These are phyloP conservation scores for Nothura maculosa DNA, from an alignment of 2,797 vertebrate species.

Conservation along the genomic window DNA sequence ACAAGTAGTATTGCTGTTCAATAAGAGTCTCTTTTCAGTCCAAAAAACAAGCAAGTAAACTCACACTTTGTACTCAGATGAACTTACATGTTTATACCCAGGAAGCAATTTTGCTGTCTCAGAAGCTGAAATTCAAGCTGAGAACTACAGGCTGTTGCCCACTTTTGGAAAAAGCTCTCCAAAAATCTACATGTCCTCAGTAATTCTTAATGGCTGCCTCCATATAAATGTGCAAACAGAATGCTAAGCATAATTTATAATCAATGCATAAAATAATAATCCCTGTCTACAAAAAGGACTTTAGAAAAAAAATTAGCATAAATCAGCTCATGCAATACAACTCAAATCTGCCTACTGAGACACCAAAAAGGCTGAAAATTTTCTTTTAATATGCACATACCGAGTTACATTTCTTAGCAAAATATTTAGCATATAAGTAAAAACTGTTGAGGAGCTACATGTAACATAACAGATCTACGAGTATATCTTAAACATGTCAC, in stretches of 20 bases:
- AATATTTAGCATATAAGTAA: background rate
- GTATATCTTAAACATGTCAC: background rate
- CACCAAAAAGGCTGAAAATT: background rate
- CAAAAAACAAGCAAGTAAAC: background rate
- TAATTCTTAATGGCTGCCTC: background rate
- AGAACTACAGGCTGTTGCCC: background rate
- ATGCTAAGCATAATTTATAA: background rate
- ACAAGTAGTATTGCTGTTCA: background rate
- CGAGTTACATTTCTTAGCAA: background rate
- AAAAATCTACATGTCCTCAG: background rate
- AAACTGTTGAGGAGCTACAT: background rate
- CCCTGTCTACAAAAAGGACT: background rate
- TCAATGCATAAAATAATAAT: background rate
- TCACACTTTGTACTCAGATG: accelerated
- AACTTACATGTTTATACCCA: background rate
- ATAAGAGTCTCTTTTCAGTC: background rate
- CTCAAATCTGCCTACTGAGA: background rate
- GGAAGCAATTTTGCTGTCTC: background rate
- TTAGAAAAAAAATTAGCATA: background rate
- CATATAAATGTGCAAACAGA: background rate
- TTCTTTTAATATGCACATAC: background rate
- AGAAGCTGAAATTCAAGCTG: background rate
- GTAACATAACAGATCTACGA: background rate
- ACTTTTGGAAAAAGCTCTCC: background rate
- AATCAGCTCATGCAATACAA: background rate